Base-by-base conservation (phyloP, 2,113 vertebrate species). In the Xiphophorus maculatus region DNA sequence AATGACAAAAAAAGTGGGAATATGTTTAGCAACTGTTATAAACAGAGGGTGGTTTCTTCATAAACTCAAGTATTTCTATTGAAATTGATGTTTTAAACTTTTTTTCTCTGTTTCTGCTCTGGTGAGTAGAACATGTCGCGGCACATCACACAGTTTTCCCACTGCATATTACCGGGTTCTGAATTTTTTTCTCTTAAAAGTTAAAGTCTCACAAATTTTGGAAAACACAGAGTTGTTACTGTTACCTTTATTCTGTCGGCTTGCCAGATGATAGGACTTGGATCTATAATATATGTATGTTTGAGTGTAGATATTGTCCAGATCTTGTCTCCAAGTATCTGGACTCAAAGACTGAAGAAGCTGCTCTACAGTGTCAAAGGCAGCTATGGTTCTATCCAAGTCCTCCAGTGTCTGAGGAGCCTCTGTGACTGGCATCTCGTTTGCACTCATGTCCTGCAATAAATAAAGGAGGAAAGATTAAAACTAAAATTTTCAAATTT, bases 351-450 rank as follows among this genome's bases (percentile, higher is more conserved):
- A 93, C 81, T 90, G 95, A 29, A 98, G 92, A 15, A 99, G 92
- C 69, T 98, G 96, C 79, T 98, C 97, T 74, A 99, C 95, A 0
- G 97, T 99, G 80, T 97, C 95, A 68, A 98, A 98, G 0, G 93
- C 92, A 14, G 97, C 95, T n/a, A 99, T 90, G 65, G 96, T 95
- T 88, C 94, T 93, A 92, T 98, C 97, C 92, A 99, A 89, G 0
- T 94, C 95, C 15, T 97, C 96, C 0, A 95, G 93, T 0, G 95
- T 95, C 54, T 97, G 91, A 0, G 96, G 96, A 15, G 94, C 81
- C 63, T 94, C 94, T 17, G 96, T 96, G 81, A 94, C 95, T 62
- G 91, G 92, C 75, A 92, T 91, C 93, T 90, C 88, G 84, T 35
- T 63, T 32, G 0, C 69, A 32, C 77, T 66, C 10, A 19, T 27